phyloP scores from a whole-genome alignment of 2,888 invertebrate genomes.

The Drosophila histrio region DNA sequence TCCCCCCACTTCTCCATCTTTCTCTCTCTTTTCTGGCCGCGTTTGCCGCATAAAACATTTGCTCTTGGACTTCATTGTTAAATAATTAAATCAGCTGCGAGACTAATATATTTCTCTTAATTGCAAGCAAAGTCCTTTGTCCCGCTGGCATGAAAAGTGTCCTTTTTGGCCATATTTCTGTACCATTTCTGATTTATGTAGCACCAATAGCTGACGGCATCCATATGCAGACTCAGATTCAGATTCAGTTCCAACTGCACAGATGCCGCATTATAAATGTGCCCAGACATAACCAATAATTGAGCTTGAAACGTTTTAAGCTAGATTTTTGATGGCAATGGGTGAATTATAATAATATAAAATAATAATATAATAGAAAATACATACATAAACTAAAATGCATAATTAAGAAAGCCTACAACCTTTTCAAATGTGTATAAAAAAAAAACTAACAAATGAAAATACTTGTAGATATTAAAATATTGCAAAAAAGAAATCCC shows the following conservation, averaged over 20 bases:
- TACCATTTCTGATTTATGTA: slow-evolving; percentile 66
- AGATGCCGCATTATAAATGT: slow-evolving; percentile 14
- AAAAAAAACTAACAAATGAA: no score
- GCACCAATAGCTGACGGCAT: slow-evolving; percentile 39
- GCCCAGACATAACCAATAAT: neutral
- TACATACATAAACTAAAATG: no score
- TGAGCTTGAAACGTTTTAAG: neutral
- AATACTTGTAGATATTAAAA: no score
- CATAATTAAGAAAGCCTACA: no score
- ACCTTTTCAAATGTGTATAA: no score
- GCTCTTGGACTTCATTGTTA: slow-evolving; percentile 78
- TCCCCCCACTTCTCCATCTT: neutral
- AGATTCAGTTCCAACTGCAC: neutral
- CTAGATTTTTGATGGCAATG: no score
- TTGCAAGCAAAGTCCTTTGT: slow-evolving; percentile 68
- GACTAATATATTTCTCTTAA: slow-evolving; percentile 83
- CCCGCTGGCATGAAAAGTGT: slow-evolving; percentile 39
- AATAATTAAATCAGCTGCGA: slow-evolving; percentile 83
- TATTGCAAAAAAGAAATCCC: no score
- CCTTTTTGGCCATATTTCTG: slow-evolving; percentile 49
- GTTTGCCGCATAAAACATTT: slow-evolving; percentile 45
- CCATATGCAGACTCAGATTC: slow-evolving; percentile 51
- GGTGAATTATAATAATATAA: no score
- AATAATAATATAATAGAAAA: no score
- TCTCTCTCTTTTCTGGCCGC: neutral